phyloP scores from a whole-genome alignment of 1,140 invertebrate species.

The Sycophila sp. region DNA sequence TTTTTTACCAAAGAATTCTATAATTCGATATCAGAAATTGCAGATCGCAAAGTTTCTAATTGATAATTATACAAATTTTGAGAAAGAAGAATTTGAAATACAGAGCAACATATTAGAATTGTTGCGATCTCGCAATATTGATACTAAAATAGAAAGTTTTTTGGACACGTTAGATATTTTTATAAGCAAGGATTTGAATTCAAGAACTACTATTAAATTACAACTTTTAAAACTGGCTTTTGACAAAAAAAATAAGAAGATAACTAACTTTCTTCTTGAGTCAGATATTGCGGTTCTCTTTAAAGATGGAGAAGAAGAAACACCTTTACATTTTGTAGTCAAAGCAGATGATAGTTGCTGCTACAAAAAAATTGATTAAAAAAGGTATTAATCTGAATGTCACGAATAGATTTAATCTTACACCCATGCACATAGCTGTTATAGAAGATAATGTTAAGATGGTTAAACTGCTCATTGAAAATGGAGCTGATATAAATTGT shows the following conservation, averaged over 20 bases:
- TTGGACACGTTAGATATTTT: not conserved
- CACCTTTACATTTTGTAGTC: constrained; percentile 5
- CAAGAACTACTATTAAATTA: not conserved
- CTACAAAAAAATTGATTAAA: not conserved
- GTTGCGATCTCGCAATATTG: too few species aligned
- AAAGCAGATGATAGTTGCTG: not conserved
- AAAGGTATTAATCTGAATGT: not conserved
- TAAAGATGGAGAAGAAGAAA: not conserved
- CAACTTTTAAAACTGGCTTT: not conserved
- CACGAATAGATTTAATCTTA: not conserved
- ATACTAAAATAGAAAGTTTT: not conserved
- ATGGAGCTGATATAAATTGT: not conserved
- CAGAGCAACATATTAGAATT: not conserved
- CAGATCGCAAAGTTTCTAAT: not conserved
- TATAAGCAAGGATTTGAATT: not conserved
- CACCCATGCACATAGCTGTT: not conserved
- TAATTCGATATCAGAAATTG: not conserved
- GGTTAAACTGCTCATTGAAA: not conserved
- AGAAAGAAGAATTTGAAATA: not conserved
- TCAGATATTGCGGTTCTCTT: not conserved
- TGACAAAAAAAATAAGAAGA: not conserved
- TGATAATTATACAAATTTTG: not conserved
- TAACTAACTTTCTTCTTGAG: not conserved
- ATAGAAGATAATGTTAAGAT: not conserved
- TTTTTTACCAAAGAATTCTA: not conserved